Base-by-base conservation (phyloP, 2,797 vertebrate genomes). In the Tinamus major region DNA sequence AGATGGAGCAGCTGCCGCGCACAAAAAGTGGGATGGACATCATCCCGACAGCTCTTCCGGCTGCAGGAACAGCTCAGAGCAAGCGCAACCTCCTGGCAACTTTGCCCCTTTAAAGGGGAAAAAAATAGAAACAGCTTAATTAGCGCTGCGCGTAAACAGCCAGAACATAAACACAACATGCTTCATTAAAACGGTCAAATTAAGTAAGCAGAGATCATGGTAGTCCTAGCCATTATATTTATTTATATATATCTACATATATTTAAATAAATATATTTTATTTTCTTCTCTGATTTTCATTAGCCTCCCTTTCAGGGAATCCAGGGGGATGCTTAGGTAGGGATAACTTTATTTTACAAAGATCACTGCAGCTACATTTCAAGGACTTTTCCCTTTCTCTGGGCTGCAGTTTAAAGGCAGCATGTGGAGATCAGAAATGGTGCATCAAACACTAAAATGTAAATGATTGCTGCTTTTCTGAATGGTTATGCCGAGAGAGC, bases 81-180 rank as follows among this genome's bases (percentile, higher is more conserved):
- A 5, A 83, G 46, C 0, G 0, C 33, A 81, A 90, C 91, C 87
- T 92, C 51, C 0, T 84, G 87, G 53, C 1, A 64, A 67, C 53
- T 96, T 82, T 41, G 65, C 12, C 63, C 44, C 48, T 53, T 93
- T 80, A 67, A 91, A 83, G 59, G 64, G 61, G 80, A 51, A 87
- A 93, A 33, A 29, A 53, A 13, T 16, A 56, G 29, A 56, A 56
- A 31, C 56, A 87, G 81, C 91, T 81, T 84, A 89, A 94, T 96
- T 95, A 96, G 65, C 24, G 71, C 70, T 58, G 87, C 77, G 23
- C 55, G 89, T 90, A 87, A 95, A 92, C 63, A 91, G 53, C 13
- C 87, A 94, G 86, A 85, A 85, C 69, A 92, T 77, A 96, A 96
- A 92, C 83, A 96, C 71, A 95, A 95, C 90, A 88, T 71, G 85